Conservation (phyloP, 2,888 invertebrate genomes). For the Matsumyia berberina region DNA sequence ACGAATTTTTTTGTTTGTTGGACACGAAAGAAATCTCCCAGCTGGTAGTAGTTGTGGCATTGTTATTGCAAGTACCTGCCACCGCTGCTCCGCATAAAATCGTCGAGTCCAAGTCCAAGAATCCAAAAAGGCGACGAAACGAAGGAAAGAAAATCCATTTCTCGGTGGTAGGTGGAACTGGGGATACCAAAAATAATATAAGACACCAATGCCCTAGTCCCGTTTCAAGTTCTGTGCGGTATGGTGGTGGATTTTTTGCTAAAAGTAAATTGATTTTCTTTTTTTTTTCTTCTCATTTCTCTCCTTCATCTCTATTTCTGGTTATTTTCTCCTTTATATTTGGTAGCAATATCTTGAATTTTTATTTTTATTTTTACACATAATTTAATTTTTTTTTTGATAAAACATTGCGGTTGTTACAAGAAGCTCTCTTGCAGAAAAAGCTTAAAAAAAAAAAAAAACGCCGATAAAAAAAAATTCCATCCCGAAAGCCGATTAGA, state of each 20-base stretch:
- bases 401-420: conserved; percentile 36
- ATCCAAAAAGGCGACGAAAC: conserved; percentile 36
- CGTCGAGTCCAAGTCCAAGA: conserved; percentile 50
- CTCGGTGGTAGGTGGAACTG: conserved; percentile 61
- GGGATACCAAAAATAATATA: conserved; percentile 74
- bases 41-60: conserved; percentile 46
- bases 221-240: conserved; percentile 69
- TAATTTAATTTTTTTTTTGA: too few species aligned
- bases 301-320: conserved; percentile 3
- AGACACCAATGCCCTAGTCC: conserved; percentile 73
- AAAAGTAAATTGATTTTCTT: conserved; percentile 52
- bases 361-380: conserved; percentile 24
- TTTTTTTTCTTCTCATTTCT: not conserved
- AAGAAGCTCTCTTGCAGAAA: conserved; percentile 18
- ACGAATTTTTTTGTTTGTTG: too few species aligned
- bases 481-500: too few species aligned
- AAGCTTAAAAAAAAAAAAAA: conserved; percentile 14
- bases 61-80: conserved; percentile 52
- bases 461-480: too few species aligned
- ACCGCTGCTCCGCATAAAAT: conserved; percentile 26
- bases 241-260: conserved; percentile 61
- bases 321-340: conserved; percentile 29
- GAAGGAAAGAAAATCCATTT: conserved; percentile 62
- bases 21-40: conserved; percentile 41
- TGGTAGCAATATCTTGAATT: too few species aligned